Base-by-base conservation (phyloP, 1,140 invertebrate species). In the Papilio aristodemus region DNA sequence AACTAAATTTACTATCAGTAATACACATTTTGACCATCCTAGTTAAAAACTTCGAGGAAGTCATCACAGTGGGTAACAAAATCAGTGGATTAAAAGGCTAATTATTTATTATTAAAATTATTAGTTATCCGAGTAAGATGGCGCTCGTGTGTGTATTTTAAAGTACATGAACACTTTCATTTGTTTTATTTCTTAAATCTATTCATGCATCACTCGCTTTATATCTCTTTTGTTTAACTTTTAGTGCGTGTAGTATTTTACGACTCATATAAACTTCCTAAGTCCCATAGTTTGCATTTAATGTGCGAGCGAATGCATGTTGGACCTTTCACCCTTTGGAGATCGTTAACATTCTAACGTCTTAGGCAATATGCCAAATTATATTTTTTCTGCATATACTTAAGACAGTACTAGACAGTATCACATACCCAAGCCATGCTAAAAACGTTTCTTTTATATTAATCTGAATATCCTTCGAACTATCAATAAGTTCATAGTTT, bases 191-290 rank as follows among this genome's bases (percentile, higher is more conserved):
- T 11, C 43, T 19, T 19, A 17, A 13, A 13, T 22, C 19, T 46
- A 46, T 19, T 14, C 41, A 11, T 13, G 41, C 46, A 22, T 54
- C 19, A 25, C 19, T 25, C 13, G 9, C 1, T 54, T 54, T 54
- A 54, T 22, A 0, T 54, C 46, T 54, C 46, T 11, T 54, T 54
- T 10, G 19, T 19, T 54, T 54, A 54, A 54, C 19, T 54, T 54
- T 54, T 54, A 54, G 10, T 54, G 11, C 22, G 19, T 54, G 46
- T 54, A 25, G 8, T 54, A 25, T 54, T 54, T 54, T 54, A 54
- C 46, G 46, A 54, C 46, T 54, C 46, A 54, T 54, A 54, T 54
- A 54, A 54, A 54, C 46, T 54, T 54, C 46, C 46, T 54, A 54
- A 54, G 46, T 54, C 19, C 46, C 19, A 25, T 54, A 54, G 46